These are phyloP conservation scores for Helarctos malayanus DNA, from an alignment of 2,797 vertebrate species.

Conservation along the genomic window DNA sequence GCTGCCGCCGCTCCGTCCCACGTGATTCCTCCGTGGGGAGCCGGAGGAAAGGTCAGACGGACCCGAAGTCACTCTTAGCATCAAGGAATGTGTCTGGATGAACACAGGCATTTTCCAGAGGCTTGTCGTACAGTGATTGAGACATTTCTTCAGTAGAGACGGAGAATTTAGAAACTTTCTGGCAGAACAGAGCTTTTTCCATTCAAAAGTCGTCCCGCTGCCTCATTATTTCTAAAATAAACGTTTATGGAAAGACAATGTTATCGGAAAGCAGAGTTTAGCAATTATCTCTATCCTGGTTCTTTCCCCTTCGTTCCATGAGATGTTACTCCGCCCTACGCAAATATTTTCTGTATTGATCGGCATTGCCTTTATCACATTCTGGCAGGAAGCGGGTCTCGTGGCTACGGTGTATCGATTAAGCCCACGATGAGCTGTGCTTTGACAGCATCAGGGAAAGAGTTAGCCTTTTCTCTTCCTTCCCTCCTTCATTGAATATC, in stretches of 20 bases:
- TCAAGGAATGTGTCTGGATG: slow-evolving; percentile 39
- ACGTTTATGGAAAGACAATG: slow-evolving; percentile 77
- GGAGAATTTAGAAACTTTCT: slow-evolving; percentile 64
- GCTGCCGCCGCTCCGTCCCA: background rate
- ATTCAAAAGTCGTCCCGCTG: slow-evolving; percentile 69
- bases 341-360: background rate
- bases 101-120: slow-evolving; percentile 52
- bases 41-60: background rate
- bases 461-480: background rate
- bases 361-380: background rate
- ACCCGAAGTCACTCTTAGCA: background rate
- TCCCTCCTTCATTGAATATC: background rate
- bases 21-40: background rate
- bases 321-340: background rate
- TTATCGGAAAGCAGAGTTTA: slow-evolving; percentile 52
- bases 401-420: background rate
- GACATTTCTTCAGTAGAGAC: slow-evolving; percentile 43
- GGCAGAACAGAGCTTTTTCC: slow-evolving; percentile 72
- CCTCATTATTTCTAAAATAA: slow-evolving; percentile 77
- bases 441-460: background rate
- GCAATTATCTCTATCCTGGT: slow-evolving; percentile 38
- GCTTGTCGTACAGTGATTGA: slow-evolving; percentile 3
- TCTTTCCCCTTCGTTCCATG: background rate
- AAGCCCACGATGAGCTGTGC: background rate
- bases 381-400: background rate